Percentiles rank a stretch among this genome's conserved stretches.
These are phyloP conservation scores for Hoplostethus mediterraneus DNA, from an alignment of 2,797 vertebrate species.

Conservation along the genomic window DNA sequence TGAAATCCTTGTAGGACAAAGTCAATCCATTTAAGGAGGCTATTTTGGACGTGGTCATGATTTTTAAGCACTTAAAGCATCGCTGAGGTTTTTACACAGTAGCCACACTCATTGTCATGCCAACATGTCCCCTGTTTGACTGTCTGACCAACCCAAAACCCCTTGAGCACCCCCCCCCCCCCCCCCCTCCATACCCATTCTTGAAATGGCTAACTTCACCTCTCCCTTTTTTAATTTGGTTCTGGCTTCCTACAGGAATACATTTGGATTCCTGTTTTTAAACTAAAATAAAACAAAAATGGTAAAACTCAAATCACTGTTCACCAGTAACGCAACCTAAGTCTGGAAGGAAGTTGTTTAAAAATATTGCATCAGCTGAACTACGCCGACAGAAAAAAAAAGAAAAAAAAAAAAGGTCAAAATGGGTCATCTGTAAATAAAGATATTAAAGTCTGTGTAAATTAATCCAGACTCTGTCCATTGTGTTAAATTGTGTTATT, in stretches of 20 bases:
- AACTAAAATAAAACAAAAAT: conserved; percentile 64
- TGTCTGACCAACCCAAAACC: conserved; percentile 42
- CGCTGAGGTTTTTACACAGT: conserved; percentile 48
- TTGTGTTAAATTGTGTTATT: conserved; percentile 25
- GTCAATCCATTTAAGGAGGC: conserved; percentile 44
- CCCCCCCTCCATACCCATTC: conserved; percentile 16
- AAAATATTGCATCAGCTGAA: conserved; percentile 73
- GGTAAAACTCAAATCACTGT: conserved; percentile 71
- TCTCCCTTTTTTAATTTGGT: conserved; percentile 53
- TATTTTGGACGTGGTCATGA: conserved; percentile 45
- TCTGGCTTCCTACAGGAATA: conserved; percentile 83
- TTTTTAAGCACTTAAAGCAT: conserved; percentile 47
- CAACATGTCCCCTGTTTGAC: conserved; percentile 9
- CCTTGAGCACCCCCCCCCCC: conserved; percentile 64
- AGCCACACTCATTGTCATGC: conserved; percentile 39
- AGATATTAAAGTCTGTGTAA: conserved; percentile 99
- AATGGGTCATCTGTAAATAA: conserved; percentile 97
- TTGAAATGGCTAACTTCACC: conserved; percentile 52
- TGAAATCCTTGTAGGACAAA: conserved; percentile 50
- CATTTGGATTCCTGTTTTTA: conserved; percentile 92
- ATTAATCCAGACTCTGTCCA: conserved; percentile 78
- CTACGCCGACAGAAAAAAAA: conserved; percentile 76
- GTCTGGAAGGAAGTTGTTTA: conserved; percentile 83
- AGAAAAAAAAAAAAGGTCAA: conserved; percentile 78
- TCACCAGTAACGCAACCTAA: conserved; percentile 85